A percentile compares a stretch with the other conserved stretches of the same genome.
phyloP scores from a whole-genome alignment of 1,140 invertebrate species.

The Hycleus phaleratus region DNA sequence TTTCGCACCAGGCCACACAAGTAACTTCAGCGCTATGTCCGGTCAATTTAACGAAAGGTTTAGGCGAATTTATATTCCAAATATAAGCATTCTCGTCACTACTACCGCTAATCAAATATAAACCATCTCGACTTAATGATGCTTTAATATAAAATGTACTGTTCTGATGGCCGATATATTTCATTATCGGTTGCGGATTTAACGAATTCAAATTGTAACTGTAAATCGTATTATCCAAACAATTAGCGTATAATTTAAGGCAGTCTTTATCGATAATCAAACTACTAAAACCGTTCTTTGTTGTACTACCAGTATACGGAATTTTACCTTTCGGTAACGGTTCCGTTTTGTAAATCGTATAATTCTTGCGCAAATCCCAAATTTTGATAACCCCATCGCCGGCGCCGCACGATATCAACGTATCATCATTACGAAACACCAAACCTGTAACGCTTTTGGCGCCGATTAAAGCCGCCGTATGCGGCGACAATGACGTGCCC shows the following conservation, averaged over 20 bases:
- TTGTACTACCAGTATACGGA: slow-evolving; percentile 60
- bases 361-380: slow-evolving; percentile 81
- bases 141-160: slow-evolving; percentile 77
- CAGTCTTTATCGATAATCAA: slow-evolving; percentile 61
- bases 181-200: slow-evolving; percentile 52
- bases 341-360: slow-evolving; percentile 58
- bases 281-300: slow-evolving; percentile 69
- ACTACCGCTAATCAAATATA: slow-evolving; percentile 75
- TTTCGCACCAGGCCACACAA: slow-evolving; percentile 67
- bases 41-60: slow-evolving; percentile 57
- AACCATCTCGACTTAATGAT: slow-evolving; percentile 67
- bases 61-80: slow-evolving; percentile 61
- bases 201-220: slow-evolving; percentile 72
- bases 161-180: slow-evolving; percentile 63
- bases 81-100: slow-evolving; percentile 77
- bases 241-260: slow-evolving; percentile 72
- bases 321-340: slow-evolving; percentile 64
- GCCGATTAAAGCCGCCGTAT: slow-evolving; percentile 9
- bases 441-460: slow-evolving; percentile 65
- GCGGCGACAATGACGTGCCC: too few relatives aligned
- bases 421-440: slow-evolving; percentile 68
- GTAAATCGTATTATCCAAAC: slow-evolving; percentile 79
- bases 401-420: slow-evolving; percentile 71
- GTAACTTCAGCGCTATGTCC: slow-evolving; percentile 79
- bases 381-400: slow-evolving; percentile 78